Conservation (phyloP, 2,888 invertebrate genomes). For the Dicyrtomina minuta region DNA sequence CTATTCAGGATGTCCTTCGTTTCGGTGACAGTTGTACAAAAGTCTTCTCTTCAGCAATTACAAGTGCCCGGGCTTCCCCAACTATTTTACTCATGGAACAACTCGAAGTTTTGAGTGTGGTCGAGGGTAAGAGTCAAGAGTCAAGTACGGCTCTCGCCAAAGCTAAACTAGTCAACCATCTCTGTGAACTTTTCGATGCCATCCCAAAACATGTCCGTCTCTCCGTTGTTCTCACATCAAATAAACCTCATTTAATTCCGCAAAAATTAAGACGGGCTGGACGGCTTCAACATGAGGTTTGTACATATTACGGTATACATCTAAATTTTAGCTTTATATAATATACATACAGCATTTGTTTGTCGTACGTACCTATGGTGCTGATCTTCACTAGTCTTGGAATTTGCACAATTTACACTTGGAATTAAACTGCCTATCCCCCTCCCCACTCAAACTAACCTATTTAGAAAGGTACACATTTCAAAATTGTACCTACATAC, state of each 20-base stretch:
- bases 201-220: conserved; percentile 56
- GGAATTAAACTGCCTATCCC: too few relatives aligned
- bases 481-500: too few relatives aligned
- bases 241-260: conserved; percentile 60
- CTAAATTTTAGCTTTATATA: too few relatives aligned
- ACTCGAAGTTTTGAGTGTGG: conserved; percentile 32
- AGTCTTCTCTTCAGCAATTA: conserved; percentile 59
- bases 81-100: conserved; percentile 55
- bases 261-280: conserved; percentile 61
- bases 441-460: too few relatives aligned
- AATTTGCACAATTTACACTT: too few relatives aligned
- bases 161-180: conserved; percentile 57
- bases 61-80: conserved; percentile 56
- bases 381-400: too few relatives aligned
- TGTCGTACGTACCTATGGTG: too few relatives aligned
- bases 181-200: conserved; percentile 60
- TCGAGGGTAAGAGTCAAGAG: neutral
- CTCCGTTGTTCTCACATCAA: conserved; percentile 62
- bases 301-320: too few relatives aligned
- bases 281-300: conserved; percentile 63
- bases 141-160: conserved; percentile 5
- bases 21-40: conserved; percentile 58
- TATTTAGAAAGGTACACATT: too few relatives aligned
- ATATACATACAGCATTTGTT: too few relatives aligned
- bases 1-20: conserved; percentile 9